Evolutionary conservation across 1,140 invertebrate genomes (phyloP).

Genomic region (Drosophila sturtevanti): DNA sequence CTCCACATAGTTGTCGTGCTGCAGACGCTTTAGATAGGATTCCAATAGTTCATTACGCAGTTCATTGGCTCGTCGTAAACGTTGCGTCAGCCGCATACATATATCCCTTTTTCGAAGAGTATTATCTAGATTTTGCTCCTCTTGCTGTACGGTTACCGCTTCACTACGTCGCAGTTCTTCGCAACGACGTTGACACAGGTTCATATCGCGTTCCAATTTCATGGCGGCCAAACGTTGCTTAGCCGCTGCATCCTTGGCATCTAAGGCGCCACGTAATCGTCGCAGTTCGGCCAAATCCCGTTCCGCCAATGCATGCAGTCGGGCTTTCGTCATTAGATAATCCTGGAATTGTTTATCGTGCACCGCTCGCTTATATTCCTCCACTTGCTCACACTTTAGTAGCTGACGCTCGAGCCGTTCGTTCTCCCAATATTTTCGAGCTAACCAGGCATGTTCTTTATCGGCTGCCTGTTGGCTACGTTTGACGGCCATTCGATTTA

Average conservation of each 20-base stretch:
- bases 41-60: constrained; percentile 64
- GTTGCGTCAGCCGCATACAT: constrained; percentile 63
- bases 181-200: constrained; percentile 57
- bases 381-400: constrained; percentile 72
- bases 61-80: constrained; percentile 68
- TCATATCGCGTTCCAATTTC: constrained; percentile 64
- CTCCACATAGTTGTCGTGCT: constrained; percentile 75
- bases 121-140: constrained; percentile 73
- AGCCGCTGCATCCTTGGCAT: constrained; percentile 67
- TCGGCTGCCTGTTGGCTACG: constrained; percentile 66
- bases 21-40: constrained; percentile 66
- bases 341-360: constrained; percentile 80
- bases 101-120: constrained; percentile 69
- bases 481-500: constrained; percentile 80
- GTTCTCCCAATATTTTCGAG: constrained; percentile 80
- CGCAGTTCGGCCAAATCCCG: constrained; percentile 67
- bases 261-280: constrained; percentile 55
- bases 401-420: constrained; percentile 74
- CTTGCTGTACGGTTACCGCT: constrained; percentile 65
- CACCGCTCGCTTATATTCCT: constrained; percentile 74
- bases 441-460: constrained; percentile 80
- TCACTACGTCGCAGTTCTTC: constrained; percentile 71
- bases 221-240: constrained; percentile 59
- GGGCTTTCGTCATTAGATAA: constrained; percentile 67
- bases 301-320: constrained; percentile 67